These are phyloP conservation scores for Fissipunctia ypsillon DNA, from an alignment of 2,888 invertebrate species.

Conservation along the genomic window DNA sequence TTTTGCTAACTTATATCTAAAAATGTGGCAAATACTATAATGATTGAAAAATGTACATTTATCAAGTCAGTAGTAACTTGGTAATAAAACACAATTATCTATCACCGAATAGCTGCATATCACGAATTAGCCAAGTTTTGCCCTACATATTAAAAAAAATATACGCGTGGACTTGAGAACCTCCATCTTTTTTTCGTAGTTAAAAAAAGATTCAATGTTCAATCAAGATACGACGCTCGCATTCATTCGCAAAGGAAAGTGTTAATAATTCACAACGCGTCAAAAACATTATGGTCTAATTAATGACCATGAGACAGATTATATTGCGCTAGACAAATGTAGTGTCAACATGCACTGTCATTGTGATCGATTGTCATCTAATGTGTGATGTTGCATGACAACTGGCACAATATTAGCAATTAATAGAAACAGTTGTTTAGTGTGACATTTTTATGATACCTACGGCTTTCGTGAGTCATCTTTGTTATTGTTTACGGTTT, in stretches of 20 bases:
- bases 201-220: not conserved
- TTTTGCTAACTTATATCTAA: no score
- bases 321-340: slow-evolving; percentile 47
- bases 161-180: no score
- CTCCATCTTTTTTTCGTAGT: no score
- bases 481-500: slow-evolving; percentile 30
- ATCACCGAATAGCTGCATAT: no score
- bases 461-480: slow-evolving; percentile 1
- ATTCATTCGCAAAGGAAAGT: slow-evolving; percentile 23
- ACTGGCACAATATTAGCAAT: slow-evolving; percentile 3
- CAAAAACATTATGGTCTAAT: slow-evolving; percentile 24
- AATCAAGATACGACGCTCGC: not conserved
- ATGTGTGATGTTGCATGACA: slow-evolving; percentile 15
- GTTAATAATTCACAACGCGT: slow-evolving; percentile 10
- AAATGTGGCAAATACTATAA: no score
- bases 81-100: no score
- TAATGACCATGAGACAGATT: slow-evolving; percentile 17
- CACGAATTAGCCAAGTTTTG: no score
- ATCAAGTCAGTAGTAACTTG: no score
- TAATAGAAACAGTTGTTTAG: slow-evolving; percentile 10
- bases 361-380: slow-evolving; percentile 36
- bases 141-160: no score
- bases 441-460: slow-evolving; percentile 15
- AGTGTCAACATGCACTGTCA: slow-evolving; percentile 33
- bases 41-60: no score